These are phyloP conservation scores for Cydia splendana DNA, from an alignment of 1,140 invertebrate genomes.

Conservation along the genomic window DNA sequence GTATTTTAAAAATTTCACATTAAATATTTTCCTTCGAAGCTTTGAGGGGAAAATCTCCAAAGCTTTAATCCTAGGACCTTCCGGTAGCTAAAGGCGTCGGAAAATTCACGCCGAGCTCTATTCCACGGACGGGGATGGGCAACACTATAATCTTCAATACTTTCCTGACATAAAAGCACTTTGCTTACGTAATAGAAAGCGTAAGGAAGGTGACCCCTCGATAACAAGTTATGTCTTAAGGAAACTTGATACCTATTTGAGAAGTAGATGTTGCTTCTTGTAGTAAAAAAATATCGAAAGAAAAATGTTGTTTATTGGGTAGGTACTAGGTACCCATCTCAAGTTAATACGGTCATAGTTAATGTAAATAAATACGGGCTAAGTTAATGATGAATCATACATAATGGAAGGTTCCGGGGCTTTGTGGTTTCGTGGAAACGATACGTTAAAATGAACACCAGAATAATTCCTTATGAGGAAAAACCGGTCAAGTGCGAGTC, in stretches of 20 bases:
- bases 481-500: too few species aligned
- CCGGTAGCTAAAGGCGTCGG: not conserved
- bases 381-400: too few species aligned
- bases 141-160: constrained; percentile 16
- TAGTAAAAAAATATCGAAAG: not conserved
- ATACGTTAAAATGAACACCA: too few species aligned
- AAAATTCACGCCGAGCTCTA: not conserved
- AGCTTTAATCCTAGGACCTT: constrained; percentile 9
- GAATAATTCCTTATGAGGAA: too few species aligned
- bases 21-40: not conserved
- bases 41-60: constrained; percentile 9
- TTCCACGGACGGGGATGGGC: not conserved
- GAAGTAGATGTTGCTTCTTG: not conserved
- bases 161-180: constrained; percentile 5
- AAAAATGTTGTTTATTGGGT: not conserved
- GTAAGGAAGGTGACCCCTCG: constrained; percentile 10
- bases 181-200: not conserved
- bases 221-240: not conserved
- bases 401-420: too few species aligned
- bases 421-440: too few species aligned
- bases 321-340: too few species aligned
- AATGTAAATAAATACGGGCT: too few species aligned
- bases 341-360: too few species aligned
- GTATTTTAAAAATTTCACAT: not conserved
- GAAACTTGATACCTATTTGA: not conserved